phyloP scores from a whole-genome alignment of 2,888 invertebrate species.

The Augiades crinisus region DNA sequence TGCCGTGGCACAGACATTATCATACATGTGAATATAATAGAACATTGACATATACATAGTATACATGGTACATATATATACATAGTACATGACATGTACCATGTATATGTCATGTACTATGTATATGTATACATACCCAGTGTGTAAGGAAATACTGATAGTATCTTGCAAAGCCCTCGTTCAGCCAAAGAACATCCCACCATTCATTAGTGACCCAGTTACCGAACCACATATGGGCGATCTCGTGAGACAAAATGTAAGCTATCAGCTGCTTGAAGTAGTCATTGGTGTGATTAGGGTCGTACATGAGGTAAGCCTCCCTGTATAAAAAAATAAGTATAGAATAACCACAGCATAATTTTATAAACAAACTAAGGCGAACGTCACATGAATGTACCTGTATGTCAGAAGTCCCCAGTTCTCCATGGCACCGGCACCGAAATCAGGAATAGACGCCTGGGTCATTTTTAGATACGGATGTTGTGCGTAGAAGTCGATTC shows the following conservation, averaged over 20 bases:
- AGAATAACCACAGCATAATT: not conserved
- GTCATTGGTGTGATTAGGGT: conserved; percentile 57
- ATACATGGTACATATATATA: too few relatives aligned
- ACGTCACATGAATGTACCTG: conserved; percentile 57
- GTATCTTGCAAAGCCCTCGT: conserved; percentile 86
- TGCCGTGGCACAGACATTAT: too few relatives aligned
- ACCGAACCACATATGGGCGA: conserved; percentile 89
- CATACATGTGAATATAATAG: too few relatives aligned
- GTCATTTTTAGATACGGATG: conserved; percentile 80
- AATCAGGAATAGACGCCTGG: conserved; percentile 89
- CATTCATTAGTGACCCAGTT: conserved; percentile 83
- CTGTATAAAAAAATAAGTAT: conserved; percentile 38
- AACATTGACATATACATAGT: too few relatives aligned
- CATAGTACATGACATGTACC: too few relatives aligned
- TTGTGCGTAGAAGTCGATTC: conserved; percentile 65
- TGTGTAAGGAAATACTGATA: conserved; percentile 86
- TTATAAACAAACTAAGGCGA: not conserved
- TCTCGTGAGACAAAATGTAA: conserved; percentile 84
- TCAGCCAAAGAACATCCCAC: conserved; percentile 85
- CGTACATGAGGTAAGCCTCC: conserved; percentile 72
- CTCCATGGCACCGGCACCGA: conserved; percentile 90
- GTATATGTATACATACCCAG: conserved; percentile 56
- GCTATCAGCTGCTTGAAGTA: conserved; percentile 77
- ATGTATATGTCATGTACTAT: too few relatives aligned
- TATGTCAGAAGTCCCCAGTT: conserved; percentile 93